Conservation (phyloP, 1,140 invertebrate species). For the Brachystomella parvula region DNA sequence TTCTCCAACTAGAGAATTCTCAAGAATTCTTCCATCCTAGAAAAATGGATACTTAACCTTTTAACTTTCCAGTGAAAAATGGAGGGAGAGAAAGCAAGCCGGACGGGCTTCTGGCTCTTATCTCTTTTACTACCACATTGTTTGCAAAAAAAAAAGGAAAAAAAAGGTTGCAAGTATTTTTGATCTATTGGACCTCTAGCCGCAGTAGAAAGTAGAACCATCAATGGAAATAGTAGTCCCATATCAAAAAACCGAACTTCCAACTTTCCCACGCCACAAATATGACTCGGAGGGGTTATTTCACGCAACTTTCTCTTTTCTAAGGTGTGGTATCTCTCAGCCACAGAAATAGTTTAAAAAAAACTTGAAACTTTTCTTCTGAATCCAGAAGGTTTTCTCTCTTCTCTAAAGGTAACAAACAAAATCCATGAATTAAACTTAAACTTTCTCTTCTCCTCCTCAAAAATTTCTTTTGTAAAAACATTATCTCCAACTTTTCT, state of each 20-base stretch:
- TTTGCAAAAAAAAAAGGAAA: not conserved
- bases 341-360: too few species aligned
- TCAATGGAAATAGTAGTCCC: not conserved
- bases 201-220: too few species aligned
- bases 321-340: too few species aligned
- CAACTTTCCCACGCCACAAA: not conserved
- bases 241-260: not conserved
- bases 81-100: too few species aligned
- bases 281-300: slow-evolving; percentile 7
- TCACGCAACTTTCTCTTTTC: too few species aligned
- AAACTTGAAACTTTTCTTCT: slow-evolving; percentile 4
- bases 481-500: not conserved
- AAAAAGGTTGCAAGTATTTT: too few species aligned
- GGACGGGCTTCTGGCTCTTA: too few species aligned
- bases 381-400: not conserved
- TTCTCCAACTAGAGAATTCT: too few species aligned
- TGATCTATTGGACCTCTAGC: too few species aligned
- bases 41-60: not conserved
- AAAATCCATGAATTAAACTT: not conserved
- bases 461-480: not conserved
- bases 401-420: not conserved
- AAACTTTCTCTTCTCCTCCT: not conserved
- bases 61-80: slow-evolving; percentile 1
- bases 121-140: not conserved
- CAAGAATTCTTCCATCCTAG: not conserved